Evolutionary conservation across 2,797 vertebrate species (phyloP).

Genomic region (Eidolon dupreanum): DNA sequence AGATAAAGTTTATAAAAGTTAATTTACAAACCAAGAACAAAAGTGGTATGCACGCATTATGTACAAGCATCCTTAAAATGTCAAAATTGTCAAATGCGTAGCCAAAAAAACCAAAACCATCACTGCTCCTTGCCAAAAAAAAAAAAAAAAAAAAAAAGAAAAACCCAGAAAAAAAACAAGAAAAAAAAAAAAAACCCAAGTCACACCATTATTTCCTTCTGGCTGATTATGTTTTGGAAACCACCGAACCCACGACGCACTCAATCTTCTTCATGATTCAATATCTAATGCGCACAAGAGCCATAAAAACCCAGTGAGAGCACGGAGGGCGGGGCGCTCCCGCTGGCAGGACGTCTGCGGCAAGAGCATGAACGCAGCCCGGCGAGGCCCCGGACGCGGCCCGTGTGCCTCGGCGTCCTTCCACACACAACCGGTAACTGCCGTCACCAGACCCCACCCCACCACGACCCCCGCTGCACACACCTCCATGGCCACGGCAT

Average conservation of each 20-base stretch:
- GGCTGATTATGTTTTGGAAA: constrained; percentile 79
- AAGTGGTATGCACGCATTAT: constrained; percentile 99
- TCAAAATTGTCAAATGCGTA: constrained; percentile 95
- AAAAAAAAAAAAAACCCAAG: background rate
- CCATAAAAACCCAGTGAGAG: constrained; percentile 86
- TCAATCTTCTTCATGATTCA: constrained; percentile 83
- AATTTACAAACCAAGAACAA: constrained; percentile 99
- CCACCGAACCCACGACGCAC: constrained; percentile 72
- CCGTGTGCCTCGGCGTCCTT: constrained; percentile 82
- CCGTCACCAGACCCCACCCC: constrained; percentile 67
- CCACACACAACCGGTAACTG: constrained; percentile 74
- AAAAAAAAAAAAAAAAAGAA: constrained; percentile 66
- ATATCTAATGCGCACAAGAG: constrained; percentile 85
- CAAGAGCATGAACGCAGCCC: no score
- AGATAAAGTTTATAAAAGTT: constrained; percentile 99
- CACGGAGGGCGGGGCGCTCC: constrained; percentile 99
- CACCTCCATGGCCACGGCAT: constrained; percentile 63
- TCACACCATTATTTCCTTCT: constrained; percentile 90
- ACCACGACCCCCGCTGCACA: constrained; percentile 67
- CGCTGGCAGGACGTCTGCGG: constrained; percentile 95
- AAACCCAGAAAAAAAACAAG: constrained; percentile 69
- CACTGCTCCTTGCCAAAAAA: constrained; percentile 85
- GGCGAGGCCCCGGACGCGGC: constrained; percentile 92
- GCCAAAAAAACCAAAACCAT: constrained; percentile 89
- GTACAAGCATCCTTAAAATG: constrained; percentile 96